Conservation (phyloP, 2,113 vertebrate genomes). For the Propithecus coquereli region DNA sequence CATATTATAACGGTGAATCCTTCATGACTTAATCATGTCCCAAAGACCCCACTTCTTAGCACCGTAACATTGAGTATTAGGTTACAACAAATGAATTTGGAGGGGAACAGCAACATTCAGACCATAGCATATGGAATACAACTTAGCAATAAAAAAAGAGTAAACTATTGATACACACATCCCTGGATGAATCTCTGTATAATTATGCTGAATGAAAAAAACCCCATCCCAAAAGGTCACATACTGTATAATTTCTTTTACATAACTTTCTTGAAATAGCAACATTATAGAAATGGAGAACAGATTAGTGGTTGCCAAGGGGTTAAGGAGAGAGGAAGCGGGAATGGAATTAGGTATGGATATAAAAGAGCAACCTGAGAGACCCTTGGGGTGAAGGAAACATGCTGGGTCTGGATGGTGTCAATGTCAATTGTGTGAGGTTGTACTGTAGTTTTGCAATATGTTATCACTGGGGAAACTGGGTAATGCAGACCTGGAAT, state of each 20-base stretch:
- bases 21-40: not conserved
- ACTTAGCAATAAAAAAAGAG: not conserved
- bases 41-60: not conserved
- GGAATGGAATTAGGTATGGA: not conserved
- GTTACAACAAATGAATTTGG: not conserved
- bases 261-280: not conserved
- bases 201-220: not conserved
- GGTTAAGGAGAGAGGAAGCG: not conserved
- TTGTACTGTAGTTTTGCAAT: not conserved
- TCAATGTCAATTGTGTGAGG: not conserved
- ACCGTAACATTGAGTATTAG: not conserved
- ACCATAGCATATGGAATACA: not conserved
- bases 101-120: not conserved
- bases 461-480: not conserved
- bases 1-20: not conserved
- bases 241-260: not conserved
- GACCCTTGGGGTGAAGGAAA: not conserved
- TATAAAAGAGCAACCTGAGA: not conserved
- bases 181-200: not conserved
- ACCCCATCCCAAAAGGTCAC: not conserved
- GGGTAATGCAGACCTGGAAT: not conserved
- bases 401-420: too few relatives aligned
- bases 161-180: not conserved
- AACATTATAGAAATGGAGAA: not conserved
- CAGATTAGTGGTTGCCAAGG: not conserved